Base-by-base conservation (phyloP, 2,888 invertebrate species). In the Leptogaster cylindrica region DNA sequence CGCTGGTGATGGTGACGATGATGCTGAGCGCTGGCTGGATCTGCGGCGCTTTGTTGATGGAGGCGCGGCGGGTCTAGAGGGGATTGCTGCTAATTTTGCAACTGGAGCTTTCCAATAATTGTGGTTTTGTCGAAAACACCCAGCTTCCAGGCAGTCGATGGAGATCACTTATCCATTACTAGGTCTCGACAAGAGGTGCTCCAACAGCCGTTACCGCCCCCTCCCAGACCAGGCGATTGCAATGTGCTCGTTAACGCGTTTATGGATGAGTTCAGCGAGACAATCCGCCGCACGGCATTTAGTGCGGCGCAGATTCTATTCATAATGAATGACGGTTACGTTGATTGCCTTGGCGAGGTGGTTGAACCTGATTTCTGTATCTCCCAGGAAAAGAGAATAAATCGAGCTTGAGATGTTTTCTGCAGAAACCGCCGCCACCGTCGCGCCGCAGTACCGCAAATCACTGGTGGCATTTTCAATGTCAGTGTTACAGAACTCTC, bases 331-430 rank as follows among this genome's bases (percentile, higher is more conserved):
- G 61, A 44, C 25, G 41, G 23, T 23, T 25, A 36, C 55, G 65
- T 65, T 65, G 65, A 36, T 65, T 39, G 50, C 65, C 65, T 65
- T 65, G 65, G 50, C 48, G 50, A 65, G 65, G 65, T 65, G 39
- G 50, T 65, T 65, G 65, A 65, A 65, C 65, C 65, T 65, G 65
- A 51, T 50, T 65, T 14, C 46, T 61, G 61, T 28, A 61, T 61
- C 61, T 61, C n/a, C n/a, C 61, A 44, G 61, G 44, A 61, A 61
- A 61, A 44, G 44, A 61, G 44, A 44, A 61, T 61, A 44, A 44
- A 48, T 25, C 27, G 7, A 48, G 36, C 27, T 61, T 61, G 44
- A 61, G 44, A 61, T 61, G 44, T 61, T 41, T 28, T 61, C 12
- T 48, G n/a, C n/a, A n/a, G n/a, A n/a, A n/a, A n/a, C n/a, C n/a